Conservation (phyloP, 2,797 vertebrate genomes). For the Sebastes minor region DNA sequence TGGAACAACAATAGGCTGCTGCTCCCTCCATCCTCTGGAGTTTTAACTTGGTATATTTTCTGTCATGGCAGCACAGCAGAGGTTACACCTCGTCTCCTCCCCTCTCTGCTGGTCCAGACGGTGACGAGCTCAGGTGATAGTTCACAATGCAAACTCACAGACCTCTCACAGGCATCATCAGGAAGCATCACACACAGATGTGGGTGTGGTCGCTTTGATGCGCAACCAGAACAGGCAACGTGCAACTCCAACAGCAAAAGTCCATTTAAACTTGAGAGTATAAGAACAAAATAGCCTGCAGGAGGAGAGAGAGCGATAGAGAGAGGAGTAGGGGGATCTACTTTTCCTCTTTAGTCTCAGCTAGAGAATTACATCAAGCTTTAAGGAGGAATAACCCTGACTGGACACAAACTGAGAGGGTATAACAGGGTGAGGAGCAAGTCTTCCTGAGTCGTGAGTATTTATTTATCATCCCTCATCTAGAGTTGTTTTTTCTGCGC, state of each 20-base stretch:
- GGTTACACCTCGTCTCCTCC: conserved; percentile 71
- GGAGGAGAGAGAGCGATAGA: conserved; percentile 19
- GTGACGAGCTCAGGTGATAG: conserved; percentile 85
- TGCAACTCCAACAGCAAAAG: conserved; percentile 49
- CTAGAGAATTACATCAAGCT: neutral
- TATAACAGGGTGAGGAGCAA: conserved; percentile 3
- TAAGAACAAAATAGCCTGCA: conserved; percentile 39
- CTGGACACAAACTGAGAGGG: conserved; percentile 34
- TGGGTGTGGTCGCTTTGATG: conserved; percentile 83
- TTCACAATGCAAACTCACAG: conserved; percentile 69
- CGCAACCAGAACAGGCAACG: conserved; percentile 64
- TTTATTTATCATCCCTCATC: conserved; percentile 7
- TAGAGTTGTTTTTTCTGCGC: neutral
- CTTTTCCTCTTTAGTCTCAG: conserved; percentile 8
- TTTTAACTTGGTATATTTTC: neutral
- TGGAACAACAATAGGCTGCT: neutral
- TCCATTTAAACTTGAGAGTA: conserved; percentile 51
- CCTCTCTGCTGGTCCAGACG: conserved; percentile 55
- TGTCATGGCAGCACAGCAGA: conserved; percentile 21
- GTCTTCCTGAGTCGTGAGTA: conserved; percentile 61
- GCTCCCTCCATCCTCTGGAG: neutral
- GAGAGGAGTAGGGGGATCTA: conserved; percentile 2
- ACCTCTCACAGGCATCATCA: conserved; percentile 49
- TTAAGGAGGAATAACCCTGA: conserved; percentile 40
- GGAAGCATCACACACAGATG: conserved; percentile 58